Evolutionary conservation across 2,888 invertebrate species (phyloP).

Genomic region (Trichogramma dendrolimi): DNA sequence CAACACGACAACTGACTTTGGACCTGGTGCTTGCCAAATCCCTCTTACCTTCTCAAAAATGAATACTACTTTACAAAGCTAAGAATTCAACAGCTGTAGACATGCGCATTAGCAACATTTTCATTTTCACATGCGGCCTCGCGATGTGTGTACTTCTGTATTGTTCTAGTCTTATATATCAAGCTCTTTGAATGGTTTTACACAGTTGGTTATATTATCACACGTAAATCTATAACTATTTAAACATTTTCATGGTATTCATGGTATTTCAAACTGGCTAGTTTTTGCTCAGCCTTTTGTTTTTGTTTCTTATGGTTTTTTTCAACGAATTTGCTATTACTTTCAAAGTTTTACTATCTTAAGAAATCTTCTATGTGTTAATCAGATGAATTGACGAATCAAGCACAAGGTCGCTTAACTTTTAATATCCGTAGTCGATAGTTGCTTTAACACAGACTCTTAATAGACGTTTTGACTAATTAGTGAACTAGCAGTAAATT

Average conservation of each 20-base stretch:
- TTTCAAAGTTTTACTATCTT: constrained; percentile 13
- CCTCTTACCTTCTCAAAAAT: constrained; percentile 9
- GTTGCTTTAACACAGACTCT: constrained; percentile 25
- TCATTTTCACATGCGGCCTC: background rate
- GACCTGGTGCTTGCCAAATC: constrained; percentile 28
- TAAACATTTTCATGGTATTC: too few species aligned
- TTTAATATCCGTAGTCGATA: constrained; percentile 22
- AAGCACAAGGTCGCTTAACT: constrained; percentile 32
- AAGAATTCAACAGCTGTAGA: constrained; percentile 4
- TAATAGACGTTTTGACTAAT: constrained; percentile 21
- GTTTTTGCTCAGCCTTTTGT: background rate
- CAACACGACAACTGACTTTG: constrained; percentile 20
- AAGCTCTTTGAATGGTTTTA: too few species aligned
- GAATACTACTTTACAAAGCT: constrained; percentile 23
- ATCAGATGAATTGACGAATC: constrained; percentile 8
- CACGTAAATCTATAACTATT: too few species aligned
- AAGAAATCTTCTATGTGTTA: constrained; percentile 1
- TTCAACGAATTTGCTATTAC: constrained; percentile 16
- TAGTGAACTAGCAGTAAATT: constrained; percentile 9
- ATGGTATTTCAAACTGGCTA: too few species aligned
- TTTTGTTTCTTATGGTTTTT: constrained; percentile 1
- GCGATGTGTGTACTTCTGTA: background rate
- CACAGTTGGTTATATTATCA: too few species aligned
- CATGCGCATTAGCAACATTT: constrained; percentile 11
- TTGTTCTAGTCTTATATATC: background rate